Evolutionary conservation across 1,140 invertebrate genomes (phyloP), one percentile per base, ranked within the genome.

Genomic region (Sogatella furcifera): DNA sequence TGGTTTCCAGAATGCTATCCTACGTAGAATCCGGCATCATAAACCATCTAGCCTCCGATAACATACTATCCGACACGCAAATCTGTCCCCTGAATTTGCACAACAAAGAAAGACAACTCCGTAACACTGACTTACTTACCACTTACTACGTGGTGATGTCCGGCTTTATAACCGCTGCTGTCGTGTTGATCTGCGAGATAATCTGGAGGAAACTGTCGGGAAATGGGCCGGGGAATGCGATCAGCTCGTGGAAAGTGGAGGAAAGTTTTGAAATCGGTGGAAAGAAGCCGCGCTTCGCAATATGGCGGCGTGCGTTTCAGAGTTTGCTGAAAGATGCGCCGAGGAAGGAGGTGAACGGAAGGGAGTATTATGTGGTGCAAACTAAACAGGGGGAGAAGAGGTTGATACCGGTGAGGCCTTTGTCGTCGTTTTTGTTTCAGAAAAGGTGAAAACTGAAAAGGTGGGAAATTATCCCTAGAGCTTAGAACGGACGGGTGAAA

Each of bases 21-120:
- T 70, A 89, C 15, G 78, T 86, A 0, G 84, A 90, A 74, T 77
- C 82, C 0, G 89, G 89, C 19, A 82, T 91, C 43, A 78, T 90
- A 0, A 80, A 83, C 59, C 82, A 82, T 61, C 73, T 84, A 59
- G 74, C 82, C 52, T 52, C 64, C 62, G 71, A 69, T 2, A 71
- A 75, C 57, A 77, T 82, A 62, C 65, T 89, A 63, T 88, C 89
- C 0, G 78, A 80, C 59, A 83, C 84, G 0, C 80, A 82, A 62
- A 85, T 90, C 49, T 92, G 90, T 67, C 89, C 89, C 0, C 74
- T 89, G 22, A 80, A 90, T 72, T 74, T 91, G 38, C 84, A 83
- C 53, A 88, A 82, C n/a, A 88, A 82, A 42, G 89, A 92, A 65
- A 76, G 88, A 2, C 83, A 84, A 68, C 72, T 92, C 10, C 71